These are phyloP conservation scores for Dicyrtoma fusca DNA, from an alignment of 2,888 invertebrate genomes.

Conservation along the genomic window DNA sequence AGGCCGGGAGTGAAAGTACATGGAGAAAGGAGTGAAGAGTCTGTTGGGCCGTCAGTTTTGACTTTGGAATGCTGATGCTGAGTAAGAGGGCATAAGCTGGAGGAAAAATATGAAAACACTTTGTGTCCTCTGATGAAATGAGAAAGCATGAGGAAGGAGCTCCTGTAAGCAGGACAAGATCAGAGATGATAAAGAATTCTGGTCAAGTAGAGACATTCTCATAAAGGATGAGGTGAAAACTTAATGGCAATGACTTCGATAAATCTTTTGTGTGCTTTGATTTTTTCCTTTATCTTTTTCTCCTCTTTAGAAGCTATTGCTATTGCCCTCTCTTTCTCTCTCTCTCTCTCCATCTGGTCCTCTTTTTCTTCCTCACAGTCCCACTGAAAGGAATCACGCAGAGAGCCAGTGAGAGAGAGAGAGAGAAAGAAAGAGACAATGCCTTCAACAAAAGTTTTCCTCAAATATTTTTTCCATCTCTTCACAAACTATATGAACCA, in stretches of 20 bases:
- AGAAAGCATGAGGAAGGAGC: not conserved
- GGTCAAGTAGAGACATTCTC: conserved; percentile 44
- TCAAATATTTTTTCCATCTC: not conserved
- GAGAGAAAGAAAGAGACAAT: no score
- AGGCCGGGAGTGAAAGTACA: not conserved
- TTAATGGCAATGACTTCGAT: conserved; percentile 49
- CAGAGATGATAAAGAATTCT: conserved; percentile 45
- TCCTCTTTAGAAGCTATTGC: not conserved
- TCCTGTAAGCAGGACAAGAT: conserved; percentile 11
- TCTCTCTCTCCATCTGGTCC: conserved; percentile 20
- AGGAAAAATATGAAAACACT: conserved; percentile 23
- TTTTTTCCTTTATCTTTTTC: conserved; percentile 19
- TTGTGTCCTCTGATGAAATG: not conserved
- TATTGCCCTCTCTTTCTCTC: not conserved
- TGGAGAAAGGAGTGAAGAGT: not conserved
- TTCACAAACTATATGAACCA: conserved; percentile 17
- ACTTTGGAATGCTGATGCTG: not conserved
- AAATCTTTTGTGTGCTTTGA: conserved; percentile 48
- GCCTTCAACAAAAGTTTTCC: not conserved
- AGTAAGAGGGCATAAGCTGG: conserved; percentile 15
- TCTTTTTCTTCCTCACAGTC: conserved; percentile 2
- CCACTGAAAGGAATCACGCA: not conserved
- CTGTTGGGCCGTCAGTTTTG: not conserved
- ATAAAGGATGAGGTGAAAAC: conserved; percentile 48
- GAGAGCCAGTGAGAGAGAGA: no score